Evolutionary conservation across 2,888 invertebrate species (phyloP), one percentile per base, ranked within the genome.

Genomic region (Pocota personata): DNA sequence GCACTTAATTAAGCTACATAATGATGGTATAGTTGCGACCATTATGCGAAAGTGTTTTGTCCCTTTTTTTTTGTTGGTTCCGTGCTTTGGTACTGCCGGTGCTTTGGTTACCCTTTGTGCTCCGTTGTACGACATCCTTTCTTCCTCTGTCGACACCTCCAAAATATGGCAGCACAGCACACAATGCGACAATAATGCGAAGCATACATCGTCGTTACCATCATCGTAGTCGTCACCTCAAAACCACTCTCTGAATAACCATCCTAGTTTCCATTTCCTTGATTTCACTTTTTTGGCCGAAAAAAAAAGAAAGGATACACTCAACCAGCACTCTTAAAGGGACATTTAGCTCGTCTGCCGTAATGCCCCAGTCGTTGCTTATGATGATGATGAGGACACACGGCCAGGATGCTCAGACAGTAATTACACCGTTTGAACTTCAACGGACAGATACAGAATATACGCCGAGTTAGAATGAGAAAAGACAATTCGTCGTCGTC

Each of bases 1-100:
- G 86, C 86, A 86, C 86, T 86, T 86, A 86, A 86, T 86, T 86
- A 86, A 86, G 86, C 86, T 67, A 76, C 82, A 77, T 86, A 86
- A 86, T 86, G 86, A 86, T 82, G 72, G 86, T 86, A 86, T 86
- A 86, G 82, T 77, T 86, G 82, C 82, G 82, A 77, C 86, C 86
- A 77, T 86, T 82, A 86, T 86, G 77, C 76, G 76, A 82, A 86
- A 86, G 82, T 86, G 77, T 80, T 67, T 76, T 62, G 82, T 75
- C 60, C 76, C 52, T 66, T 66, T 62, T 55, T 40, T 58, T 58
- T 69, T 76, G 75, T 75, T 40, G 46, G 60, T 67, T 60, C 16
- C 14, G 14, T 78, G n/a, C 40, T 60, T 66, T 3, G 43, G 10
- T 67, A 14, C 43, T 43, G 52, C 43, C 62, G 14, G 46, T 69